Conservation (phyloP, 2,888 invertebrate genomes). For the Dorcus hopei region DNA sequence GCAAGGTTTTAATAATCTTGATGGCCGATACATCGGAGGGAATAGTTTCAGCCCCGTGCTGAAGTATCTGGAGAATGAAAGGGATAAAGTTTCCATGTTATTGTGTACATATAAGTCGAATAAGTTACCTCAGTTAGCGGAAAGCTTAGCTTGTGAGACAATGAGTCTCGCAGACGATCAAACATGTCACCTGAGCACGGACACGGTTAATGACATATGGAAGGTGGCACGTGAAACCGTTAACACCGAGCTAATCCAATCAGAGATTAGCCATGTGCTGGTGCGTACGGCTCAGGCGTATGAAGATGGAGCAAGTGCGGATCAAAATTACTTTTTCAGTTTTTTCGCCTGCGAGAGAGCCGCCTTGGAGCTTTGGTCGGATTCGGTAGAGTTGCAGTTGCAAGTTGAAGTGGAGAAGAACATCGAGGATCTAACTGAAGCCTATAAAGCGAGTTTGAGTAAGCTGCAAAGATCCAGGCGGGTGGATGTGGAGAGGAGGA, state of each 20-base stretch:
- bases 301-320: constrained; percentile 54
- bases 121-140: constrained; percentile 67
- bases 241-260: constrained; percentile 71
- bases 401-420: constrained; percentile 70
- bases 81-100: constrained; percentile 21
- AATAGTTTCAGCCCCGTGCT: constrained; percentile 18
- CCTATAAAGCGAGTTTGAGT: constrained; percentile 64
- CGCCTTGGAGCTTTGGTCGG: constrained; percentile 71
- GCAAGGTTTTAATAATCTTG: constrained; percentile 23
- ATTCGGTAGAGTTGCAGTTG: constrained; percentile 68
- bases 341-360: constrained; percentile 66
- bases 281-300: constrained; percentile 67
- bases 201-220: constrained; percentile 72
- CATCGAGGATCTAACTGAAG: constrained; percentile 63
- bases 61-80: constrained; percentile 24
- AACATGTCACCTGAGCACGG: constrained; percentile 50
- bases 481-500: constrained; percentile 51
- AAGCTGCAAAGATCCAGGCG: constrained; percentile 54
- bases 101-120: constrained; percentile 60
- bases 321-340: constrained; percentile 58
- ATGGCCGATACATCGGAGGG: neutral
- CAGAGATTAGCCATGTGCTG: constrained; percentile 73
- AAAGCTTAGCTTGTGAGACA: constrained; percentile 68
- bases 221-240: constrained; percentile 72
- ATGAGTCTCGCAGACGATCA: constrained; percentile 58